Base-by-base conservation (phyloP, 2,113 vertebrate species). In the Regulus satrapa region DNA sequence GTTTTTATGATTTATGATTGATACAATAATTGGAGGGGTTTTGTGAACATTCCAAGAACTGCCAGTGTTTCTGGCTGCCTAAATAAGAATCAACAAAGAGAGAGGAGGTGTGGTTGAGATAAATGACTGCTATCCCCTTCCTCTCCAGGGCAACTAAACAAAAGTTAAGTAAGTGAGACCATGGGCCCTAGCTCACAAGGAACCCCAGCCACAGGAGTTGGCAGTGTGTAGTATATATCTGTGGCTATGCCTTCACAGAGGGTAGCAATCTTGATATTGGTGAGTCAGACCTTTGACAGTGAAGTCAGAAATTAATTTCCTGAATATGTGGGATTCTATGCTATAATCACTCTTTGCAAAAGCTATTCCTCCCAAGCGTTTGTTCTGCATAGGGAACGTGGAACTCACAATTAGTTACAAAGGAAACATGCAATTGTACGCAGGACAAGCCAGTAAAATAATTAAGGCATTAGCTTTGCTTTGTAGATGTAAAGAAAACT, bases 131-230 rank as follows among this genome's bases (percentile, higher is more conserved):
- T 81, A 11, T 74, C 14, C 13, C 3, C 20, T 87, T 92, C 32
- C 9, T 25, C 29, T 62, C 21, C 18, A 89, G 28, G 61, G 64
- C 12, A 78, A 9, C 18, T 25, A 36, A 81, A 48, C 45, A n/a
- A 62, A 87, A 81, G 16, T 31, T 48, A 25, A 77, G 28, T 36
- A 13, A 78, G 54, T 56, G 68, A 68, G 8, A 38, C 66, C 6
- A 0, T 8, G 18, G 29, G 6, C 17, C 7, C 40, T 52, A 36
- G 10, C 29, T 25, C 1, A 0, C 14, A 83, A 58, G 28, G 40
- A 36, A 4, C 32, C 7, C 10, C 68, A 69, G 41, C 25, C 4
- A 0, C 4, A 75, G 59, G 43, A 26, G 31, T 6, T 6, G 0
- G 14, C 51, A 62, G 24, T 12, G 26, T 38, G 31, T 36, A 69